Evolutionary conservation across 53 echinoderm and acorn worm species (phyloP).

Genomic region (Holothuria leucospilota): DNA sequence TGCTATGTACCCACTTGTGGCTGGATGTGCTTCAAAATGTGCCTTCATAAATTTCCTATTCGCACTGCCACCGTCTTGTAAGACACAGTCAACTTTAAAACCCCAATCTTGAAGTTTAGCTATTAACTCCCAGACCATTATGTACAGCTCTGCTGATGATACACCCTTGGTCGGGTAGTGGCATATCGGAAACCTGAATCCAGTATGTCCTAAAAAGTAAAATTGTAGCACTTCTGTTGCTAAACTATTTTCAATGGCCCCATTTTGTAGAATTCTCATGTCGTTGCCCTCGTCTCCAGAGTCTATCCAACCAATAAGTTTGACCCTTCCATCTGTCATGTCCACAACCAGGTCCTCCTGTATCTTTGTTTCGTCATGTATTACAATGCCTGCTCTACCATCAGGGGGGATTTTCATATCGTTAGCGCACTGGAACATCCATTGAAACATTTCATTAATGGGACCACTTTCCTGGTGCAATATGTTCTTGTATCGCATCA

Average conservation of each 20-base stretch:
- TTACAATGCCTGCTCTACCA: background rate
- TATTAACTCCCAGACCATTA: background rate
- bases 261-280: background rate
- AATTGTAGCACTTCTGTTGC: background rate
- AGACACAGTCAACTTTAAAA: background rate
- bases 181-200: background rate
- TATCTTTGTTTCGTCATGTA: slow-evolving; percentile 1
- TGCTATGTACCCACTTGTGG: background rate
- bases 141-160: background rate
- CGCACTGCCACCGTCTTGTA: background rate
- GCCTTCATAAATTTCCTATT: background rate
- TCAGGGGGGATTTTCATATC: background rate
- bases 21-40: background rate
- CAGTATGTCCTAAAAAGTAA: background rate
- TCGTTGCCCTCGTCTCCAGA: background rate
- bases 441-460: background rate
- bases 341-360: slow-evolving; percentile 11
- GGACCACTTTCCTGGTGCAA: background rate
- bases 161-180: background rate
- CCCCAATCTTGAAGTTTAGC: background rate
- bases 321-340: background rate
- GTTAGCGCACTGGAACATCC: background rate
- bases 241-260: background rate
- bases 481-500: slow-evolving; percentile 14
- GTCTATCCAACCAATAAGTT: background rate